These are phyloP conservation scores for Eupithecia dodoneata DNA, from an alignment of 2,888 invertebrate species.

Conservation along the genomic window DNA sequence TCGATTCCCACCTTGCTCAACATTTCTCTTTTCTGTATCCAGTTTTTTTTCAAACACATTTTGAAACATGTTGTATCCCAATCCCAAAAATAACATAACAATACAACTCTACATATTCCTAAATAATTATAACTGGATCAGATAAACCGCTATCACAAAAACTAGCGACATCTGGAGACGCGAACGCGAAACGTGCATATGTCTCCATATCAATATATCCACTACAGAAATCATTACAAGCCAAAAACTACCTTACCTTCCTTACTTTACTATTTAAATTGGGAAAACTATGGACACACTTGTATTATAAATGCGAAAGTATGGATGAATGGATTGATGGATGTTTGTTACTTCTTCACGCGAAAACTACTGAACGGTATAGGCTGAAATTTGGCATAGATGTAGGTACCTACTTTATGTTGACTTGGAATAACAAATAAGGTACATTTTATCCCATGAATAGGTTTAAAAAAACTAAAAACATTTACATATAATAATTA, in stretches of 20 bases:
- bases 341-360: conserved; percentile 4
- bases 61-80: background rate
- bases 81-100: conserved; percentile 27
- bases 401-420: too few species aligned
- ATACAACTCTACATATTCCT: conserved; percentile 31
- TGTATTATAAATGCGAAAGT: background rate
- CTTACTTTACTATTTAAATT: background rate
- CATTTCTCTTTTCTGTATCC: background rate
- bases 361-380: background rate
- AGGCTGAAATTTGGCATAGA: background rate
- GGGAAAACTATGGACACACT: conserved; percentile 31
- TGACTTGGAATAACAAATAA: background rate
- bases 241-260: conserved; percentile 23
- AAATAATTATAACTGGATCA: conserved; percentile 58
- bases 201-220: conserved; percentile 48
- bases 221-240: background rate
- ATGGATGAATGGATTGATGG: background rate
- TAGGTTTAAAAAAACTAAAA: background rate
- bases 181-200: conserved; percentile 77
- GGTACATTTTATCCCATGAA: background rate
- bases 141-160: conserved; percentile 68
- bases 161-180: conserved; percentile 68
- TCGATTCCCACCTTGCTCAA: background rate
- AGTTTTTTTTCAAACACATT: background rate
- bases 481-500: background rate